A percentile compares a stretch with the other conserved stretches of the same genome.
Evolutionary conservation across 1,140 invertebrate genomes (phyloP).

Genomic region (Ceratina australensis): DNA sequence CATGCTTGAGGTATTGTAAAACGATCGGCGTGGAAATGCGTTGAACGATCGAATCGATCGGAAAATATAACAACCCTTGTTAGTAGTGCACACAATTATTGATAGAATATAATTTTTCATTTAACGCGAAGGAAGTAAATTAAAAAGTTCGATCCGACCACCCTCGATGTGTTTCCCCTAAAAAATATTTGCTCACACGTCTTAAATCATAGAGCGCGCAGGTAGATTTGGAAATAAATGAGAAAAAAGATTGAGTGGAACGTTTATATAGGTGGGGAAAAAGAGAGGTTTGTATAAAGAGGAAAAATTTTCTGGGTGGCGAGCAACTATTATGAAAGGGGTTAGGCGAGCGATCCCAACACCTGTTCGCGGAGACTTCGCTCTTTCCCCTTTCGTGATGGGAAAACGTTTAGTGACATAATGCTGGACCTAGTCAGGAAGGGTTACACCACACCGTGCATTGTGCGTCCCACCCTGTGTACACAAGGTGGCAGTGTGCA

Average conservation of each 20-base stretch:
- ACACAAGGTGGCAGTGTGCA: constrained; percentile 56
- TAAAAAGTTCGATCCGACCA: too few species aligned
- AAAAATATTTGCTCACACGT: neutral
- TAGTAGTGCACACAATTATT: too few species aligned
- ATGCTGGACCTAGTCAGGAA: constrained; percentile 57
- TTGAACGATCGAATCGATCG: neutral
- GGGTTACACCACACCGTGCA: constrained; percentile 66
- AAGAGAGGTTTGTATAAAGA: constrained; percentile 17
- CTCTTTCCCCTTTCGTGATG: constrained; percentile 42
- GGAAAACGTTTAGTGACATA: constrained; percentile 64
- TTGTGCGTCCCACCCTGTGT: constrained; percentile 37
- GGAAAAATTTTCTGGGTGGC: constrained; percentile 45
- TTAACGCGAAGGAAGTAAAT: too few species aligned
- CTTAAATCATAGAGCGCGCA: constrained; percentile 11
- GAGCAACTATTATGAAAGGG: constrained; percentile 47
- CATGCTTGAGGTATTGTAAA: neutral
- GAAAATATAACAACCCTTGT: too few species aligned
- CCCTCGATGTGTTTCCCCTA: too few species aligned
- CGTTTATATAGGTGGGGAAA: constrained; percentile 12
- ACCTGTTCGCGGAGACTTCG: constrained; percentile 56
- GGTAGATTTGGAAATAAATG: constrained; percentile 23
- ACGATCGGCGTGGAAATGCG: neutral
- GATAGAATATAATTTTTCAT: too few species aligned
- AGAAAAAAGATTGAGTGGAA: neutral
- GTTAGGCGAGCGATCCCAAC: constrained; percentile 44